Base-by-base conservation (phyloP, 2,888 invertebrate genomes). In the Pseudococcus viburni region DNA sequence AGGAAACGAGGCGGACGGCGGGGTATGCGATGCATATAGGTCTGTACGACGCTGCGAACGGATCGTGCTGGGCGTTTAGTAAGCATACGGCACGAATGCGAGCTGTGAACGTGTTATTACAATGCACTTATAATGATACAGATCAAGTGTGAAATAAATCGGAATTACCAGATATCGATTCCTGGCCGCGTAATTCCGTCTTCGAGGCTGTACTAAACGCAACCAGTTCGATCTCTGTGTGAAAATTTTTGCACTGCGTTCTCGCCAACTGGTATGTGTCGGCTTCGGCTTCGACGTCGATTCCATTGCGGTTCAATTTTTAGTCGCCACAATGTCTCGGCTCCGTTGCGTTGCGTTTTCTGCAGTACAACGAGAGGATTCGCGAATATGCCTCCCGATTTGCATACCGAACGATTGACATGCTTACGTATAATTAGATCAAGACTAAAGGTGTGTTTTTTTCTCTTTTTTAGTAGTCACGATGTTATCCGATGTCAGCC, bases 31-130 rank as follows among this genome's bases (percentile, higher is more conserved):
- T 86, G 86, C 33, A 86, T 86, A 59, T 88, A 88, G 88, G 88
- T 88, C 88, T 83, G 11, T 22, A 19, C 51, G 73, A 19, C 46
- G 88, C 22, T 80, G 26, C 42, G 68, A 26, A 42, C 51, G 83
- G 83, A 55, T 88, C 88, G 88, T 88, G 88, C 88, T 88, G 88
- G 88, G 88, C 83, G 88, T 83, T 88, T 88, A 59, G 83, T 83
- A 83, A 88, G 33, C 83, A 77, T 88, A 83, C 55, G 39, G 80
- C 83, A 88, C 88, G 88, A 88, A 88, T 83, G 59, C 88, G 26
- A 88, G 88, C 88, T 88, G 83, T 83, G 88, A 88, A 88, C 88
- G 88, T 88, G 88, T 88, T 88, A 88, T 88, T 88, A 88, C 88
- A 88, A 83, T 83, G 88, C 88, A 88, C 88, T 88, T 88, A 88